Evolutionary conservation across 2,888 invertebrate genomes (phyloP).

Genomic region (Acronicta alni): DNA sequence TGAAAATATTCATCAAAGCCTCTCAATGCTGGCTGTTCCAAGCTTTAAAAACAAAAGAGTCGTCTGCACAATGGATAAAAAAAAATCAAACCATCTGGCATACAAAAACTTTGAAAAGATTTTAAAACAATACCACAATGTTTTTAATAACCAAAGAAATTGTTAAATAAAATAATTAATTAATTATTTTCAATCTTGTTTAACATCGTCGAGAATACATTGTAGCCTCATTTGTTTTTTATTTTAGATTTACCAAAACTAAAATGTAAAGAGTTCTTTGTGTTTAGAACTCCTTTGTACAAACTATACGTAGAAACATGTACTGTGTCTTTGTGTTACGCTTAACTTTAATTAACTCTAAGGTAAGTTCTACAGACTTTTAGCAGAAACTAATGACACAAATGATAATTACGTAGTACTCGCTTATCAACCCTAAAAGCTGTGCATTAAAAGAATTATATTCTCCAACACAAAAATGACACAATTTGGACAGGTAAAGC

Average conservation of each 20-base stretch:
- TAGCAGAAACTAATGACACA: no score
- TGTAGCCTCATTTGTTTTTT: neutral
- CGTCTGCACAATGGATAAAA: slow-evolving; percentile 27
- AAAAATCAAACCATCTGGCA: slow-evolving; percentile 25
- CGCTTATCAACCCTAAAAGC: slow-evolving; percentile 14
- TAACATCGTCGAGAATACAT: neutral
- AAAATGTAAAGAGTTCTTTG: slow-evolving; percentile 1
- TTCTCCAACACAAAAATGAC: slow-evolving; percentile 48
- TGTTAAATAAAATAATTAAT: neutral
- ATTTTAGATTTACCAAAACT: neutral
- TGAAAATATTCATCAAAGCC: slow-evolving; percentile 46
- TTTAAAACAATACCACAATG: slow-evolving; percentile 31
- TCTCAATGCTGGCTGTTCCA: slow-evolving; percentile 29
- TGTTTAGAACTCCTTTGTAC: slow-evolving; percentile 1
- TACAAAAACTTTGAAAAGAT: slow-evolving; percentile 43
- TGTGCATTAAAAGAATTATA: slow-evolving; percentile 29
- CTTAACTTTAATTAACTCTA: neutral
- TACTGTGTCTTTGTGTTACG: neutral
- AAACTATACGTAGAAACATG: neutral
- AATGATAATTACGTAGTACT: slow-evolving; percentile 27
- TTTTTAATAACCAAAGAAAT: slow-evolving; percentile 1
- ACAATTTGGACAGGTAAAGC: slow-evolving; percentile 70
- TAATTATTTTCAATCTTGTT: neutral
- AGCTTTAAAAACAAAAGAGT: slow-evolving; percentile 35
- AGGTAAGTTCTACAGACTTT: neutral